Conservation (phyloP, 1,140 invertebrate species). For the Hyles euphorbiae region DNA sequence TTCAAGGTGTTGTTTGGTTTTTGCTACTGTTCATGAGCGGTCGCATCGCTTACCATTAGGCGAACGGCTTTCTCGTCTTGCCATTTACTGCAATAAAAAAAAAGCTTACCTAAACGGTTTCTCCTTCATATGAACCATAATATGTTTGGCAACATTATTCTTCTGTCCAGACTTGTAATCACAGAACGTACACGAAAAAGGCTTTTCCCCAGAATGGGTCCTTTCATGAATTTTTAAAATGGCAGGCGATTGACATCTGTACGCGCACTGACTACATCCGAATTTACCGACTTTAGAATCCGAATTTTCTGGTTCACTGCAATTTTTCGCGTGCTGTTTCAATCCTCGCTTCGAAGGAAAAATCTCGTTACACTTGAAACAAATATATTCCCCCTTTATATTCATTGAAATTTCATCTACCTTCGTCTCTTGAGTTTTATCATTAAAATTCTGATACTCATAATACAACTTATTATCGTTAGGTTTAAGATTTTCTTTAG, state of each 20-base stretch:
- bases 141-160: slow-evolving; percentile 85
- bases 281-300: slow-evolving; percentile 56
- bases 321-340: slow-evolving; percentile 56
- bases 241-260: slow-evolving; percentile 69
- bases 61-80: too few relatives aligned
- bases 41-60: too few relatives aligned
- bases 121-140: slow-evolving; percentile 85
- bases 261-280: slow-evolving; percentile 60
- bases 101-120: slow-evolving; percentile 68
- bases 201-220: slow-evolving; percentile 78
- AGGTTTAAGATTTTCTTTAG: slow-evolving; percentile 61
- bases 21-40: too few relatives aligned
- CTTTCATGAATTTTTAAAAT: slow-evolving; percentile 83
- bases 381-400: slow-evolving; percentile 60
- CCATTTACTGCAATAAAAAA: too few relatives aligned
- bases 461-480: slow-evolving; percentile 21
- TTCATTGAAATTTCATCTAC: slow-evolving; percentile 44
- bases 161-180: slow-evolving; percentile 85
- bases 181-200: slow-evolving; percentile 81
- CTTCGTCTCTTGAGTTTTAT: slow-evolving; percentile 41
- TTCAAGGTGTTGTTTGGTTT: too few relatives aligned
- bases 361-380: slow-evolving; percentile 56
- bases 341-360: slow-evolving; percentile 55
- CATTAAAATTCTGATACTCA: slow-evolving; percentile 31
- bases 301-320: slow-evolving; percentile 37